Conservation (phyloP, 2,797 vertebrate genomes). For the Crenichthys baileyi region DNA sequence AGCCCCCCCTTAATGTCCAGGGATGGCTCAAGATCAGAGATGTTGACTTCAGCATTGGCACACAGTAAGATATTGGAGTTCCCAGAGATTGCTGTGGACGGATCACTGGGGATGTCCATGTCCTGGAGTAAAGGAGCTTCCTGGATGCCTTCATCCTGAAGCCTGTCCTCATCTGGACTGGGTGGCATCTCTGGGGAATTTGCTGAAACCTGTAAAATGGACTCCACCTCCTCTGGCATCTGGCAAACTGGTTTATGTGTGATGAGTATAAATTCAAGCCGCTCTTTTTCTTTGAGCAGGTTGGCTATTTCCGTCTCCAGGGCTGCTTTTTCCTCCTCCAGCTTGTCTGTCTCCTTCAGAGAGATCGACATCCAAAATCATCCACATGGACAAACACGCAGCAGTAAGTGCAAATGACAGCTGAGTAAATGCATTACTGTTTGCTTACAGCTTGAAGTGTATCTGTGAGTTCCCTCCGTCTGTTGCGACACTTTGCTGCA, state of each 20-base stretch:
- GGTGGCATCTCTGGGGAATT: conserved; percentile 71
- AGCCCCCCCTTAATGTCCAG: conserved; percentile 92
- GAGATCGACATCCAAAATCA: conserved; percentile 53
- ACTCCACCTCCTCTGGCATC: conserved; percentile 88
- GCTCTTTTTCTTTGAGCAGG: conserved; percentile 95
- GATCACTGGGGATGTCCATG: conserved; percentile 81
- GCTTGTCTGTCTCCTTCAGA: conserved; percentile 92
- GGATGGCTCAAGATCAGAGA: conserved; percentile 83
- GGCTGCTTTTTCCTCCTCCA: conserved; percentile 92
- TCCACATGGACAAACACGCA: conserved; percentile 50
- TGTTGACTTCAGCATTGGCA: conserved; percentile 83
- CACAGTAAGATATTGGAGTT: conserved; percentile 86
- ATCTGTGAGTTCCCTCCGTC: conserved; percentile 92
- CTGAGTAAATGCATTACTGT: conserved; percentile 64
- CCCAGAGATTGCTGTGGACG: conserved; percentile 83
- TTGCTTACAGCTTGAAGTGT: conserved; percentile 93
- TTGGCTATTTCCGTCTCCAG: conserved; percentile 93
- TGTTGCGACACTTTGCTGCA: conserved; percentile 96
- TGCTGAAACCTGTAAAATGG: conserved; percentile 86
- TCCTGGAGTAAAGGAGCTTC: conserved; percentile 80
- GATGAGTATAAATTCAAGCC: conserved; percentile 92
- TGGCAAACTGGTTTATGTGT: conserved; percentile 93
- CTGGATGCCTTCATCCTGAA: conserved; percentile 75
- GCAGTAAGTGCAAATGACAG: conserved; percentile 54
- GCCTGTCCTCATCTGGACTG: conserved; percentile 69